Evolutionary conservation across 2,797 vertebrate genomes (phyloP), one percentile per base, ranked within the genome.

Genomic region (Ceyx erithaca): DNA sequence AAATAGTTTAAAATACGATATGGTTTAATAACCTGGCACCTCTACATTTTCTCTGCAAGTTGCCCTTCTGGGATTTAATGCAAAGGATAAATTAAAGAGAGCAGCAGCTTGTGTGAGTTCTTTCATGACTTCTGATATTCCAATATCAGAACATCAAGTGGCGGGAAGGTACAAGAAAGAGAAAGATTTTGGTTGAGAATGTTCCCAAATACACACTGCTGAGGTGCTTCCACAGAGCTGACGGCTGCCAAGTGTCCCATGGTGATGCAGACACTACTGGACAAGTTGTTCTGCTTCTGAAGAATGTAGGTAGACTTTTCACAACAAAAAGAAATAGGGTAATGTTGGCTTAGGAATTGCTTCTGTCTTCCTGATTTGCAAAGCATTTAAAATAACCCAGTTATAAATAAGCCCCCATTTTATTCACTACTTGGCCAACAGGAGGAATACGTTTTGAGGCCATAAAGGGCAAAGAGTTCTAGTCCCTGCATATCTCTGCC

Each of bases 11-110:
- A 76, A 85, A 89, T 68, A 67, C 6, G 6, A n/a, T 64, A 51
- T 14, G 4, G 14, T 85, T 91, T 83, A 90, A 89, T 79, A 94
- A 83, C 35, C 35, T 90, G 37, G n/a, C 46, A 73, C 18, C 20
- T 67, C 46, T 51, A 17, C 58, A 58, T 63, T 80, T 93, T 84
- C 37, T 52, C 45, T 91, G 69, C 54, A 72, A 59, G 40, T 66
- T 86, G 25, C 6, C 51, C 41, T 90, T 26, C 37, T 73, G 49
- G 54, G 54, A 70, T 69, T 68, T 61, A 86, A n/a, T 31, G 10
- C 15, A 76, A 87, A 85, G 14, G 17, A 52, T 72, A 84, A 92
- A 87, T 88, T 84, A 76, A 90, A 87, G 25, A 61, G 55, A 89
- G 52, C 7, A 58, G 49, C 37, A 80, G 33, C 46, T 89, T 62